phyloP scores from a whole-genome alignment of 2,888 invertebrate genomes.

The Dinocampus coccinellae region DNA sequence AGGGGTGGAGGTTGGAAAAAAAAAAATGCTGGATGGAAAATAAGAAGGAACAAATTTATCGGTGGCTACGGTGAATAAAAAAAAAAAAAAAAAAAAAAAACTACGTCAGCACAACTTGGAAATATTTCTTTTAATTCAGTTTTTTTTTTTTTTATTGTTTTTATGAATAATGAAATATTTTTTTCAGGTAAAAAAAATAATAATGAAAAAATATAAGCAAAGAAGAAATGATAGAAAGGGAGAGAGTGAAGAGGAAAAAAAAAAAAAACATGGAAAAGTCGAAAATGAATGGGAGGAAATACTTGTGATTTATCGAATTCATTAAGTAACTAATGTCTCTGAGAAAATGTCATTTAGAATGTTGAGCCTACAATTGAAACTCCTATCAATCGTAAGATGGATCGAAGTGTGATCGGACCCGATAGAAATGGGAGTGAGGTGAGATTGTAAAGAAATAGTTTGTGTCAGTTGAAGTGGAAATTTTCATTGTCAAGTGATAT shows the following conservation, averaged over 20 bases:
- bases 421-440: neutral
- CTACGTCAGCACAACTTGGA: conserved; percentile 9
- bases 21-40: conserved; percentile 34
- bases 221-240: neutral
- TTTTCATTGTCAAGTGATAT: neutral
- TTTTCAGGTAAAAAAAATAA: neutral
- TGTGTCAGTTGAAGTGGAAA: neutral
- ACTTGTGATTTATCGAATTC: conserved; percentile 43
- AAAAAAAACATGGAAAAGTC: conserved; percentile 3
- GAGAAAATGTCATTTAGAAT: neutral
- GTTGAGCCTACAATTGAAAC: neutral
- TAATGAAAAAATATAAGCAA: neutral
- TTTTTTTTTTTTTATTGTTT: too few relatives aligned
- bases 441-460: neutral
- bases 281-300: conserved; percentile 5
- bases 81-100: too few relatives aligned
- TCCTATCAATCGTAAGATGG: neutral
- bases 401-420: neutral
- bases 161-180: too few relatives aligned
- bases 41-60: conserved; percentile 17
- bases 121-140: too few relatives aligned
- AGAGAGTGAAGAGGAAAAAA: neutral
- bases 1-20: neutral
- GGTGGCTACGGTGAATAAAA: too few relatives aligned
- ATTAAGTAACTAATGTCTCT: conserved; percentile 37